Evolutionary conservation across 1,140 invertebrate genomes (phyloP).

Genomic region (Phthorimaea operculella): DNA sequence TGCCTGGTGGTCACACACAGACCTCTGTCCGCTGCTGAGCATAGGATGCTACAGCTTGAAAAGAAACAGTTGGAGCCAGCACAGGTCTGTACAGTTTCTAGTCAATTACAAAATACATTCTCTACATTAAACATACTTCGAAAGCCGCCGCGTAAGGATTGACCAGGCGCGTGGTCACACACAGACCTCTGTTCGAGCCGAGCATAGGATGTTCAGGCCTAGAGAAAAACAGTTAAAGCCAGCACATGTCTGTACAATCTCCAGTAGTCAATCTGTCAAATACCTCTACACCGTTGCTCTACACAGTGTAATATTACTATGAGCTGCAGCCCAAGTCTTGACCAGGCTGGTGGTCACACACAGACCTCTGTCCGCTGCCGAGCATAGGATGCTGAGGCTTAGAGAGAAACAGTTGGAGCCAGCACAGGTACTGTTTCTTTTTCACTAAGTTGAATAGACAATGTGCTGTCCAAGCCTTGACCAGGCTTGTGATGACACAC

Average conservation of each 20-base stretch:
- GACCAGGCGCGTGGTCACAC: constrained; percentile 88
- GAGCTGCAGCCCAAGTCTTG: constrained; percentile 76
- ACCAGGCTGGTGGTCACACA: constrained; percentile 92
- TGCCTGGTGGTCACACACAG: constrained; percentile 91
- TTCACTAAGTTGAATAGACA: no score
- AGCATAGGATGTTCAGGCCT: constrained; percentile 87
- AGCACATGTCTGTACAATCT: constrained; percentile 53
- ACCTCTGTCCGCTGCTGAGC: constrained; percentile 85
- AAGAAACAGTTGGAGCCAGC: constrained; percentile 91
- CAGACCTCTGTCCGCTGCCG: constrained; percentile 83
- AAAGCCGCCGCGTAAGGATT: constrained; percentile 77
- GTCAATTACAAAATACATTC: no score
- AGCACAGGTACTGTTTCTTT: constrained; percentile 61
- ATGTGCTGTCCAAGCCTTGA: constrained; percentile 80
- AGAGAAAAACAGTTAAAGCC: constrained; percentile 90
- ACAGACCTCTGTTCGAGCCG: constrained; percentile 87
- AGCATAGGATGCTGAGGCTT: constrained; percentile 87
- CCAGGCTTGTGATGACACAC: constrained; percentile 90
- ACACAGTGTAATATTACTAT: no score
- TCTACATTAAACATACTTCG: no score
- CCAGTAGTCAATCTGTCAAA: constrained; percentile 66
- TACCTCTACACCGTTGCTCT: no score
- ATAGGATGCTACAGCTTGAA: constrained; percentile 85
- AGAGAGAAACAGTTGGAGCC: constrained; percentile 90
- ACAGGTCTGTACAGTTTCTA: constrained; percentile 35